Evolutionary conservation across 2,888 invertebrate species (phyloP).

Genomic region (Sinopyrophorus schimmeli): DNA sequence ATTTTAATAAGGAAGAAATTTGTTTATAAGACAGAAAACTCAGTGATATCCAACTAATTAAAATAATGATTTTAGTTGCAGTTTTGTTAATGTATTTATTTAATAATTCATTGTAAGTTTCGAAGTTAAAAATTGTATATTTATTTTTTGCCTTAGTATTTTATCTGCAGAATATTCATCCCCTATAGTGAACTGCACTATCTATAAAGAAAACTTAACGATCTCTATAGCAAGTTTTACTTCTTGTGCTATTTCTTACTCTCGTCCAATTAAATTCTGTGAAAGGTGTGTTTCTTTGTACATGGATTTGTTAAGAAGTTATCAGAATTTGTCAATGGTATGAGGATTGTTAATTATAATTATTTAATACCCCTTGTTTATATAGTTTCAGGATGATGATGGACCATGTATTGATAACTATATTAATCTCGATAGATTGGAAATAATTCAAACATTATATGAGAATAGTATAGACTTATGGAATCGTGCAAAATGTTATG

Average conservation of each 20-base stretch:
- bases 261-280: conserved; percentile 66
- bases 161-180: neutral
- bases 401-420: conserved; percentile 62
- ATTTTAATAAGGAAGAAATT: too few relatives aligned
- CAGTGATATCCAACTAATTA: too few relatives aligned
- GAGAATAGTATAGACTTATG: conserved; percentile 61
- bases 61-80: too few relatives aligned
- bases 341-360: conserved; percentile 1
- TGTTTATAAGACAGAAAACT: too few relatives aligned
- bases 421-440: conserved; percentile 65
- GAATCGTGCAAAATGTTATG: conserved; percentile 65
- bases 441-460: conserved; percentile 63
- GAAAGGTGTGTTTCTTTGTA: conserved; percentile 62
- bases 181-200: conserved; percentile 34
- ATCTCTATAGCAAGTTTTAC: conserved; percentile 62
- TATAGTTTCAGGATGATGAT: conserved; percentile 54
- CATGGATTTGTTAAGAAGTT: conserved; percentile 57
- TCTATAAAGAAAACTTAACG: conserved; percentile 55
- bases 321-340: conserved; percentile 55
- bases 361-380: neutral
- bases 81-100: too few relatives aligned
- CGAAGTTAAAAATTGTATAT: too few relatives aligned
- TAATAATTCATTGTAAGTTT: too few relatives aligned
- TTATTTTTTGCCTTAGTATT: too few relatives aligned
- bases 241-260: conserved; percentile 62